phyloP scores from a whole-genome alignment of 2,888 invertebrate genomes.

The Argyresthia albistria region DNA sequence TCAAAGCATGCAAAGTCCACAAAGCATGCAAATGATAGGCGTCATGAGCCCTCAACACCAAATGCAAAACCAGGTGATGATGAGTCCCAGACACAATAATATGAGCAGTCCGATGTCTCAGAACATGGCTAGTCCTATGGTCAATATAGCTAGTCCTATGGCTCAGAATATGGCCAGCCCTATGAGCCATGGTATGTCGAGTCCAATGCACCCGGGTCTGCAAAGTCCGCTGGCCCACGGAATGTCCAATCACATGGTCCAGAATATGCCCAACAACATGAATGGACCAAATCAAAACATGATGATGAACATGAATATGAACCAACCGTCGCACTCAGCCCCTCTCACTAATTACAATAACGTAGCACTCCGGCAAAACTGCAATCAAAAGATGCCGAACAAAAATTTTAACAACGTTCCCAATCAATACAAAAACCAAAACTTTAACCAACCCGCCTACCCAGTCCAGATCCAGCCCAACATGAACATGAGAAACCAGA shows the following conservation, averaged over 20 bases:
- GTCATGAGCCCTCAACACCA: slow-evolving; percentile 46
- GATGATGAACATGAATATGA: slow-evolving; percentile 29
- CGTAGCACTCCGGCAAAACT: slow-evolving; percentile 30
- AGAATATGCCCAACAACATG: slow-evolving; percentile 44
- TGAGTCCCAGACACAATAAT: slow-evolving; percentile 56
- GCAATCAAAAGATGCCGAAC: slow-evolving; percentile 39
- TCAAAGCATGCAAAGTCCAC: slow-evolving; percentile 54
- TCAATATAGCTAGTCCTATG: slow-evolving; percentile 46
- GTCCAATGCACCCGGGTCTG: slow-evolving; percentile 56
- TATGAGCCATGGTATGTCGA: slow-evolving; percentile 58
- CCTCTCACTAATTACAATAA: slow-evolving; percentile 33
- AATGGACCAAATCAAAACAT: slow-evolving; percentile 31
- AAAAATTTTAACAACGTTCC: slow-evolving; percentile 40
- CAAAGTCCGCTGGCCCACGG: slow-evolving; percentile 59
- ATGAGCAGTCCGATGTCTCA: slow-evolving; percentile 41
- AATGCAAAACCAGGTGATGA: slow-evolving; percentile 59
- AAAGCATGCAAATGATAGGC: no score
- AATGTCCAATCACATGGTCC: slow-evolving; percentile 53
- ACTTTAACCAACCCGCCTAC: slow-evolving; percentile 32
- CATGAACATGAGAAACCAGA: slow-evolving; percentile 38
- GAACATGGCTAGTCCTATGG: slow-evolving; percentile 48
- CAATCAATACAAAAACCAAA: slow-evolving; percentile 41
- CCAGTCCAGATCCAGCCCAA: slow-evolving; percentile 43
- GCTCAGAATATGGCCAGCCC: slow-evolving; percentile 45
- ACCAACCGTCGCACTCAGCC: slow-evolving; percentile 11